These are phyloP conservation scores for Melanotaenia trifasciata DNA, from an alignment of 2,797 vertebrate genomes.

Conservation along the genomic window DNA sequence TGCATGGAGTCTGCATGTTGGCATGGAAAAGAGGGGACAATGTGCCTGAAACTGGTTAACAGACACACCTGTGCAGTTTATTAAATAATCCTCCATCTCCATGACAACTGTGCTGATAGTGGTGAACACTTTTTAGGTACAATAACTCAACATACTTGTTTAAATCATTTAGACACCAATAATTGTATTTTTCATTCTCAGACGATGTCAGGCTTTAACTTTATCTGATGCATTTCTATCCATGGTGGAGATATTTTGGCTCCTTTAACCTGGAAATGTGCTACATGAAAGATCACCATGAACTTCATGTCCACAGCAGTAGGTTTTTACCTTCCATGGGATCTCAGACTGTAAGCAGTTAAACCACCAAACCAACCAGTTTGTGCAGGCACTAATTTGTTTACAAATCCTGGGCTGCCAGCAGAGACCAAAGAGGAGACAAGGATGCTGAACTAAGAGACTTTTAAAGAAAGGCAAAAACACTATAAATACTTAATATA, in stretches of 20 bases:
- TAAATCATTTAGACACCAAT: not conserved
- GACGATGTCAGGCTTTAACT: not conserved
- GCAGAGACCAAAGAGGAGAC: not conserved
- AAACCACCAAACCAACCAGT: conserved; percentile 9
- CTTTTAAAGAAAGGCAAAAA: conserved; percentile 13
- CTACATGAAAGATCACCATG: not conserved
- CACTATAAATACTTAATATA: conserved; percentile 25
- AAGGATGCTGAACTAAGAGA: conserved; percentile 7
- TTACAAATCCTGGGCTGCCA: conserved; percentile 21
- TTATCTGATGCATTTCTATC: conserved; percentile 1
- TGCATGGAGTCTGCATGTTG: conserved; percentile 11
- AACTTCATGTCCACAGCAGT: conserved; percentile 10
- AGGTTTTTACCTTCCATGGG: not conserved
- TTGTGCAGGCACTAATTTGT: conserved; percentile 44
- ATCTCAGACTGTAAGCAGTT: conserved; percentile 25
- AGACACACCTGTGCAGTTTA: not conserved
- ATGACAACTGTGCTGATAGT: not conserved
- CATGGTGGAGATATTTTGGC: not conserved
- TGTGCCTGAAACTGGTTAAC: not conserved
- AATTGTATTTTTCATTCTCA: not conserved
- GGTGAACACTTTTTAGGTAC: not conserved
- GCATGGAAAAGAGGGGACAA: conserved; percentile 9
- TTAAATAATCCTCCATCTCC: not conserved
- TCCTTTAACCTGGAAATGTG: not conserved
- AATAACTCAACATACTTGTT: not conserved